These are phyloP conservation scores for Dryocosmus kuriphilus DNA, from an alignment of 2,888 invertebrate species.

Conservation along the genomic window DNA sequence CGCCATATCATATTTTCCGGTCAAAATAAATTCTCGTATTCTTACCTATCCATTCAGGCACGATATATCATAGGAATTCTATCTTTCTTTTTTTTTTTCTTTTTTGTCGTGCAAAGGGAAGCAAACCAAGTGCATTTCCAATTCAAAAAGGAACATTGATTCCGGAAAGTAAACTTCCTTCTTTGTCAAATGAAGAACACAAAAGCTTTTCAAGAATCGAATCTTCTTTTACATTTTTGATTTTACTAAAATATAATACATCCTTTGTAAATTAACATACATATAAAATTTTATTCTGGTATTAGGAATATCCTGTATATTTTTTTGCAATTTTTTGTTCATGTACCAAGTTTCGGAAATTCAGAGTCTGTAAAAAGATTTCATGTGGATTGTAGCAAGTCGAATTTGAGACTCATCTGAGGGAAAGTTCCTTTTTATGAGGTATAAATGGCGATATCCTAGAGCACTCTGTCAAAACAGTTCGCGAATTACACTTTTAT, in stretches of 20 bases:
- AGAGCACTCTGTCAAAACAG: background rate
- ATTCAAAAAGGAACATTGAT: background rate
- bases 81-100: conserved; percentile 26
- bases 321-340: background rate
- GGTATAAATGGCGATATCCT: conserved; percentile 8
- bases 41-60: conserved; percentile 8
- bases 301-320: background rate
- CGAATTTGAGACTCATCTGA: background rate
- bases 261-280: background rate
- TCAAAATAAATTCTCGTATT: conserved; percentile 6
- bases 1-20: background rate
- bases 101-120: background rate
- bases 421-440: conserved; percentile 1
- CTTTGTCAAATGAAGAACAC: background rate
- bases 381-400: background rate
- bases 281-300: background rate
- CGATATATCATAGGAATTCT: conserved; percentile 20
- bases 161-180: background rate
- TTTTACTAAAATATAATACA: background rate
- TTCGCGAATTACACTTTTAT: conserved; percentile 16
- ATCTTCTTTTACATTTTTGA: background rate
- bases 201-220: background rate
- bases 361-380: background rate
- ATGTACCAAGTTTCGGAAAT: background rate
- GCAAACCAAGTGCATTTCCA: conserved; percentile 2